Evolutionary conservation across 2,888 invertebrate species (phyloP).

Genomic region (Caenorhabditis wallacei): DNA sequence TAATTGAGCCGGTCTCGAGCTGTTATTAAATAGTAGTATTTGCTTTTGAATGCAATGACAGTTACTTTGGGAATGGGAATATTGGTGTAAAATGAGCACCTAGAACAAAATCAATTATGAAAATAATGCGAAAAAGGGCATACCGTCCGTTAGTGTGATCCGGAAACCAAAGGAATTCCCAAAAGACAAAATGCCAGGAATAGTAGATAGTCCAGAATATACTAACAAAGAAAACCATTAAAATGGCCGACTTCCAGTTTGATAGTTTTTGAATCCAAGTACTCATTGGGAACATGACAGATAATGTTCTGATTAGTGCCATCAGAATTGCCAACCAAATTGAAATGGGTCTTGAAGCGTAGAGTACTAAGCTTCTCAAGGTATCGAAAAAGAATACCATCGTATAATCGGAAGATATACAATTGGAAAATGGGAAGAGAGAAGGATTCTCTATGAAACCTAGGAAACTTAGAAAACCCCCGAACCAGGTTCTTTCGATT

Average conservation of each 20-base stretch:
- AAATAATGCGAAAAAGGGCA: neutral
- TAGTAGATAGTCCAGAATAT: neutral
- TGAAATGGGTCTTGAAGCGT: neutral
- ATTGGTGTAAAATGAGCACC: neutral
- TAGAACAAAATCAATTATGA: neutral
- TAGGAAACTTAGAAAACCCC: no score
- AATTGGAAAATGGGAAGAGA: neutral
- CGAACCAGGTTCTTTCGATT: neutral
- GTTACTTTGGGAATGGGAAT: neutral
- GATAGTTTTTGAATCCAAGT: neutral
- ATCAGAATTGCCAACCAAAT: slow-evolving; percentile 3
- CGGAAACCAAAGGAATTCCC: neutral
- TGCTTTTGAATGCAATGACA: neutral
- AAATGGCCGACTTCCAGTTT: neutral
- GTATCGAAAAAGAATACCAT: neutral
- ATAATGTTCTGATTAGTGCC: neutral
- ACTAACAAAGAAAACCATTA: neutral
- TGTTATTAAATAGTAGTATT: neutral
- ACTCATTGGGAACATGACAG: neutral
- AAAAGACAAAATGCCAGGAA: neutral
- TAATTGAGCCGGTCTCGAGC: neutral
- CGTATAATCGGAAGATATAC: neutral
- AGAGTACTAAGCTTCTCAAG: neutral
- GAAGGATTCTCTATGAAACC: neutral
- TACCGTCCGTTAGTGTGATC: neutral